phyloP scores from a whole-genome alignment of 2,888 invertebrate genomes.

The Dasysyrphus albostriatus region DNA sequence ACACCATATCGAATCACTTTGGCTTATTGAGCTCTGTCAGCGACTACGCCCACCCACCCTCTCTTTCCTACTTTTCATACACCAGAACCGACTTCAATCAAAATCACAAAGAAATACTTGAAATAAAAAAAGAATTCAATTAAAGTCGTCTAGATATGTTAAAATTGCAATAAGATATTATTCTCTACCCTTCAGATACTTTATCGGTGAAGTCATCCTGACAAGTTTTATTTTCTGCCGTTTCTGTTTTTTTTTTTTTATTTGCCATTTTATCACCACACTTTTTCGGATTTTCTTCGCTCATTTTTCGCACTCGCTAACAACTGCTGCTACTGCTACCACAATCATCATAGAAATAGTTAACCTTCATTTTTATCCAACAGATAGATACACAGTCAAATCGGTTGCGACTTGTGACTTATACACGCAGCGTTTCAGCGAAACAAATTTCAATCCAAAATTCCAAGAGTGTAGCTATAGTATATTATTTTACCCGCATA shows the following conservation, averaged over 20 bases:
- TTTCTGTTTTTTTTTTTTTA: conserved; percentile 13
- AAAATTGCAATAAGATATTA: conserved; percentile 58
- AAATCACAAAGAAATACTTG: conserved; percentile 28
- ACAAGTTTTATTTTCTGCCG: conserved; percentile 20
- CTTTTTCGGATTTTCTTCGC: conserved; percentile 34
- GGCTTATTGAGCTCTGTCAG: not conserved
- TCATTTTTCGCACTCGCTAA: conserved; percentile 33
- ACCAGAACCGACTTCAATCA: conserved; percentile 7
- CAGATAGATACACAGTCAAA: conserved; percentile 61
- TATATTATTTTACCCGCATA: not conserved
- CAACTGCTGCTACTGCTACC: conserved; percentile 34
- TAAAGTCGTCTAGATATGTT: conserved; percentile 49
- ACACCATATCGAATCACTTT: conserved; percentile 30
- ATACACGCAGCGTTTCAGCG: conserved; percentile 10
- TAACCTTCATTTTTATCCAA: conserved; percentile 68
- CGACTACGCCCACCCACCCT: conserved; percentile 21
- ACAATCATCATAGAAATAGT: conserved; percentile 57
- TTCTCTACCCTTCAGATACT: conserved; percentile 41
- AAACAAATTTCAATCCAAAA: conserved; percentile 9
- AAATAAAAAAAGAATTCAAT: conserved; percentile 34
- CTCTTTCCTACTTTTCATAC: not conserved
- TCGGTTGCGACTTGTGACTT: conserved; percentile 29
- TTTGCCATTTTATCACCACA: conserved; percentile 27
- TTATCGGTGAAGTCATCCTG: conserved; percentile 70
- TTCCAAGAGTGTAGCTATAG: not conserved